Conservation (phyloP, 2,888 invertebrate genomes). For the Agonopterix heracliana region DNA sequence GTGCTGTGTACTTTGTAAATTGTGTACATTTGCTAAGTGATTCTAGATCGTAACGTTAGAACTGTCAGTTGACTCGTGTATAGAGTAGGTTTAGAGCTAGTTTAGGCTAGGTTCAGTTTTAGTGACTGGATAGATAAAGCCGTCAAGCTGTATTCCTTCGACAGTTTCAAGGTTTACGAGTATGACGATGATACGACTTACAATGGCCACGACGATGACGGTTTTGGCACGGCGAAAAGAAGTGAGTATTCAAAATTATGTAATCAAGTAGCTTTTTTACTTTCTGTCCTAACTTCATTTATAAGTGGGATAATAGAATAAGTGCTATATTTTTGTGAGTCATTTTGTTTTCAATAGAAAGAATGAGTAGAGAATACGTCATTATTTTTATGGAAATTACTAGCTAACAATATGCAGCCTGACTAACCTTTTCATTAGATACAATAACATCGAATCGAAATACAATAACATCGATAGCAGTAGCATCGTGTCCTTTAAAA, state of each 20-base stretch:
- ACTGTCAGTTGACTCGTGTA: slow-evolving; percentile 4
- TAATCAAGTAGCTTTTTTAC: background rate
- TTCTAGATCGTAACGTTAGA: background rate
- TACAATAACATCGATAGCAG: too few species aligned
- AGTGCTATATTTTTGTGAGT: background rate
- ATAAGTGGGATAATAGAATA: too few species aligned
- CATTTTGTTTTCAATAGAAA: background rate
- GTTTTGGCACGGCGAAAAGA: slow-evolving; percentile 59
- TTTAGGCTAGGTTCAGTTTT: slow-evolving; percentile 15
- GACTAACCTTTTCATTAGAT: too few species aligned
- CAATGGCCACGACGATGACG: slow-evolving; percentile 54
- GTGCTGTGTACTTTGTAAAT: slow-evolving; percentile 19
- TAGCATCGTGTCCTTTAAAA: too few species aligned
- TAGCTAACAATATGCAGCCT: too few species aligned
- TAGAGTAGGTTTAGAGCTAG: background rate
- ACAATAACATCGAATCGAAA: too few species aligned
- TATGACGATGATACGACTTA: slow-evolving; percentile 64
- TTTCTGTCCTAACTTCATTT: background rate
- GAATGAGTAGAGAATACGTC: too few species aligned
- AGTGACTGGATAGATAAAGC: slow-evolving; percentile 33
- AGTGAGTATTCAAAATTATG: slow-evolving; percentile 41
- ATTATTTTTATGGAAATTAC: too few species aligned
- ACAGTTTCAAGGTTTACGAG: slow-evolving; percentile 71
- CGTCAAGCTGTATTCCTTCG: slow-evolving; percentile 74
- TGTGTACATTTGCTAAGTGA: slow-evolving; percentile 19